Conservation (phyloP, 2,797 vertebrate species). For the Squalus acanthias region DNA sequence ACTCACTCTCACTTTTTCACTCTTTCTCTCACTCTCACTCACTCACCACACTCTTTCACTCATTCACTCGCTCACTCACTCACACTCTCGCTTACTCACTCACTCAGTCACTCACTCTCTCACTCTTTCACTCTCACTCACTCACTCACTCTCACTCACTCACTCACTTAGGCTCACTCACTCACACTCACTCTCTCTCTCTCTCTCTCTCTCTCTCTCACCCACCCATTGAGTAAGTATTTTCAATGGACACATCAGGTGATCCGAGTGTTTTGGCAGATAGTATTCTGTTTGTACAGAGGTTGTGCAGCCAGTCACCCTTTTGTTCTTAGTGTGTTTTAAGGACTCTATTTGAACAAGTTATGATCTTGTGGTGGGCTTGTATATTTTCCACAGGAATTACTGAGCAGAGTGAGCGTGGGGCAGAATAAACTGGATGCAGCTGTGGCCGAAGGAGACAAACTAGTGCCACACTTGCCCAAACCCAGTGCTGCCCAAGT, state of each 20-base stretch:
- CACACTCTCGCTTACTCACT: neutral
- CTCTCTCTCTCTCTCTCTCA: no score
- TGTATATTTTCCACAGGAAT: constrained; percentile 54
- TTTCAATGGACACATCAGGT: neutral
- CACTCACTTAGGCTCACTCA: no score
- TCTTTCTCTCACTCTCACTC: neutral
- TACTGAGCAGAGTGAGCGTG: constrained; percentile 75
- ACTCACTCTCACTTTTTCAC: neutral
- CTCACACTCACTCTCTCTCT: no score
- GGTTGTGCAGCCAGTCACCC: neutral
- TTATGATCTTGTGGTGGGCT: neutral
- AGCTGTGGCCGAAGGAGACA: constrained; percentile 84
- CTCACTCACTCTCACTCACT: no score
- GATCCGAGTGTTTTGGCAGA: neutral
- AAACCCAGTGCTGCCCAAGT: constrained; percentile 74
- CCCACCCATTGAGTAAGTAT: neutral
- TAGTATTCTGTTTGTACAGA: neutral
- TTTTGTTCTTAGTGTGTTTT: neutral
- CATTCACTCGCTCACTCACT: neutral
- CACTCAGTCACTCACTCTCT: no score
- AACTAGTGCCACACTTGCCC: constrained; percentile 74
- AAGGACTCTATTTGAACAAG: no score
- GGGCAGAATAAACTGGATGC: constrained; percentile 75
- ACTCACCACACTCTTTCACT: neutral
- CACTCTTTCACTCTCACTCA: no score